Conservation (phyloP, 2,113 vertebrate genomes). For the Dicrurus megarhynchus region DNA sequence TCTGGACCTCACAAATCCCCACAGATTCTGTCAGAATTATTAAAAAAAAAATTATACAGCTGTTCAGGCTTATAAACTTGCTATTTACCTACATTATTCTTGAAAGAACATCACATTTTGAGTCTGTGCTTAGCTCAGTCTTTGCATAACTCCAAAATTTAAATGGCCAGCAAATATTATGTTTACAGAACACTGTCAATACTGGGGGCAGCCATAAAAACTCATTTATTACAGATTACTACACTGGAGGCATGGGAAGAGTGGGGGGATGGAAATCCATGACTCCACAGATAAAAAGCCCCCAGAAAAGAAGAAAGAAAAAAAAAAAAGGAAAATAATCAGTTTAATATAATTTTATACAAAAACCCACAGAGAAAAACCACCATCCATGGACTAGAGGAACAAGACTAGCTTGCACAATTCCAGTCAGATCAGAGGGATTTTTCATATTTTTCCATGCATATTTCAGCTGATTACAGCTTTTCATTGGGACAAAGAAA, state of each 20-base stretch:
- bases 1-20: conserved; percentile 80
- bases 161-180: not conserved
- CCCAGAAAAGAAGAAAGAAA: not conserved
- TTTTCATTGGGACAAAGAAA: conserved; percentile 4
- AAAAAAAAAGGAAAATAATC: accelerated
- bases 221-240: not conserved
- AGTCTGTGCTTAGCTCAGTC: not conserved
- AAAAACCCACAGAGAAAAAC: not conserved
- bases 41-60: not conserved
- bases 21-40: conserved; percentile 63
- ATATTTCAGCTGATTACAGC: not conserved
- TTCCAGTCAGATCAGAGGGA: not conserved
- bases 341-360: not conserved
- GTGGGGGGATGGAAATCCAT: not conserved
- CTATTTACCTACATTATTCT: not conserved
- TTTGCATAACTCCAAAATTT: not conserved
- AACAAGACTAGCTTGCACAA: not conserved
- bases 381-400: not conserved
- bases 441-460: not conserved
- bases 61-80: not conserved
- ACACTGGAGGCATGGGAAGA: not conserved
- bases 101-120: not conserved
- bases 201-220: not conserved
- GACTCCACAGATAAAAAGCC: not conserved
- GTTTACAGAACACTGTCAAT: not conserved